phyloP scores from a whole-genome alignment of 2,113 vertebrate genomes.

The Saimiri boliviensis region DNA sequence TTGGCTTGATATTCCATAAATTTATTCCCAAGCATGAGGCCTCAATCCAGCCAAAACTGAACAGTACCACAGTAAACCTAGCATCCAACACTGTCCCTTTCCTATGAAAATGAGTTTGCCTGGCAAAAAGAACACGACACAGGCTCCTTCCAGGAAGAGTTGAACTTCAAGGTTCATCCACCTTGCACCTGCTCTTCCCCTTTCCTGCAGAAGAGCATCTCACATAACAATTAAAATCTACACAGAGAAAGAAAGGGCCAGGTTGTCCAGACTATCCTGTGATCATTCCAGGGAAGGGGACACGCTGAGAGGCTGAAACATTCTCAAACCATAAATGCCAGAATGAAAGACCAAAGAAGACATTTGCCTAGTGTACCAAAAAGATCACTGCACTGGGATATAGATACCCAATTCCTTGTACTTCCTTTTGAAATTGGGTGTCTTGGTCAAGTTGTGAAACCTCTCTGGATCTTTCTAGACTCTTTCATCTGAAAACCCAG shows the following conservation, averaged over 20 bases:
- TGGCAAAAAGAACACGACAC: not conserved
- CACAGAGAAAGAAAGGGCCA: slow-evolving; percentile 5
- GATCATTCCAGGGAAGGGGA: not conserved
- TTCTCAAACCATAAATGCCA: not conserved
- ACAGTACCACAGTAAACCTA: not conserved
- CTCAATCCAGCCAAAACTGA: not conserved
- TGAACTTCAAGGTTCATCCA: not conserved
- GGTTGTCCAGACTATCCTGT: not conserved
- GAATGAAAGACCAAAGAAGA: not conserved
- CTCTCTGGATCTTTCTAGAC: not conserved
- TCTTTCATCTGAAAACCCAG: not conserved
- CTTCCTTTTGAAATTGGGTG: not conserved
- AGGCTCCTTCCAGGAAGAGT: not conserved
- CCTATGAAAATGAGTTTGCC: not conserved
- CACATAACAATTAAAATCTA: not conserved
- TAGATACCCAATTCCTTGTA: not conserved
- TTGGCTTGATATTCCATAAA: not conserved
- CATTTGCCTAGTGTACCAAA: not conserved
- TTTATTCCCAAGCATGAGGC: not conserved
- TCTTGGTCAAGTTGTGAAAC: not conserved
- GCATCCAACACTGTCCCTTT: not conserved
- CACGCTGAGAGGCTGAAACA: not conserved
- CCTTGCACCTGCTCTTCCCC: not conserved
- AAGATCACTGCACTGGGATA: not conserved
- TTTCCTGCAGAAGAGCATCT: not conserved